phyloP scores from a whole-genome alignment of 2,888 invertebrate genomes.

The Spilosoma lubricipeda region DNA sequence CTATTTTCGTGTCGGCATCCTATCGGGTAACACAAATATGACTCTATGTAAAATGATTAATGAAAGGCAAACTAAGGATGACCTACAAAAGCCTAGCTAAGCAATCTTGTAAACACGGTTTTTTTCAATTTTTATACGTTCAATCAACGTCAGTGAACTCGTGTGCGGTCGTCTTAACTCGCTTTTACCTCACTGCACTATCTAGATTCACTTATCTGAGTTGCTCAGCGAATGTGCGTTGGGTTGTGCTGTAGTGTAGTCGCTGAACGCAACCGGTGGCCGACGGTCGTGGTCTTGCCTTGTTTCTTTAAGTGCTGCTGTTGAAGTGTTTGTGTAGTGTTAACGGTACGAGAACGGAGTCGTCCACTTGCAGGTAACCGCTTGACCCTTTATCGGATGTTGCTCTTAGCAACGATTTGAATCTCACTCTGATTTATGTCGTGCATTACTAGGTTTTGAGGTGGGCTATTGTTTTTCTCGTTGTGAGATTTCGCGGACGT shows the following conservation, averaged over 20 bases:
- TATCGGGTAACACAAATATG: background rate
- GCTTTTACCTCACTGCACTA: slow-evolving; percentile 77
- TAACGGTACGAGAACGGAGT: slow-evolving; percentile 52
- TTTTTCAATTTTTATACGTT: slow-evolving; percentile 45
- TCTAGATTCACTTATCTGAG: slow-evolving; percentile 81
- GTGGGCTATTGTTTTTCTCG: slow-evolving; percentile 34
- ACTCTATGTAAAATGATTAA: slow-evolving; percentile 1
- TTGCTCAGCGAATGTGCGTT: slow-evolving; percentile 61
- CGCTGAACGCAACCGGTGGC: slow-evolving; percentile 65
- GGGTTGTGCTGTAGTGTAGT: slow-evolving; percentile 58
- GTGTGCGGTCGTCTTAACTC: slow-evolving; percentile 60
- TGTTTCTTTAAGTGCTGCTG: slow-evolving; percentile 53
- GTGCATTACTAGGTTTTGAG: background rate
- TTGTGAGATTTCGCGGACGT: slow-evolving; percentile 15
- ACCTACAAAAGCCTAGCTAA: slow-evolving; percentile 43
- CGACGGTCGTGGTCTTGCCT: slow-evolving; percentile 65
- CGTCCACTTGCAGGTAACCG: slow-evolving; percentile 42
- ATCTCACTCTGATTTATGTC: slow-evolving; percentile 19
- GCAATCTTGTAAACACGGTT: slow-evolving; percentile 27
- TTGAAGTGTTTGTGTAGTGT: slow-evolving; percentile 58
- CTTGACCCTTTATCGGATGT: slow-evolving; percentile 46
- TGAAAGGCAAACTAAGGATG: slow-evolving; percentile 22
- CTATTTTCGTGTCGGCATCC: background rate
- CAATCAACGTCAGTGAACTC: slow-evolving; percentile 53
- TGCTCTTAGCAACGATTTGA: slow-evolving; percentile 30